A percentile compares a stretch with the other conserved stretches of the same genome.
phyloP scores from a whole-genome alignment of 2,888 invertebrate genomes.

The Drosophila helvetica region DNA sequence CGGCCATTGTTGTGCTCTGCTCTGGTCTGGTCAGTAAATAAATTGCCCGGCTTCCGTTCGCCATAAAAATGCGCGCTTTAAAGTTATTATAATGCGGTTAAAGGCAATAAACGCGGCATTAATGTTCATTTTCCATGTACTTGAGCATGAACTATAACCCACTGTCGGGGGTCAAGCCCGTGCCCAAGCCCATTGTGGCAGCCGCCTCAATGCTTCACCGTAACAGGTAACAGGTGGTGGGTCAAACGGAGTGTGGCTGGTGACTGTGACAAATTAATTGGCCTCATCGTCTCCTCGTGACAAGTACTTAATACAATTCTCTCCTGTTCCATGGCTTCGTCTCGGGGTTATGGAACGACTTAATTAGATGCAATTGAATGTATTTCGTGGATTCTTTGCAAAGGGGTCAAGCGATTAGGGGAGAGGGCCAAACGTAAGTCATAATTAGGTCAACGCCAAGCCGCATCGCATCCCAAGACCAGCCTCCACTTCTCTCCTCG shows the following conservation, averaged over 20 bases:
- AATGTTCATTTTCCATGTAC: slow-evolving; percentile 58
- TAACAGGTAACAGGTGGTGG: slow-evolving; percentile 26
- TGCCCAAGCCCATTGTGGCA: no score
- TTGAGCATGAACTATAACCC: slow-evolving; percentile 48
- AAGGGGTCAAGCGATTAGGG: neutral
- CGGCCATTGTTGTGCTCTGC: slow-evolving; percentile 53
- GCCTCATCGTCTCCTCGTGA: neutral
- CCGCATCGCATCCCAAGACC: neutral
- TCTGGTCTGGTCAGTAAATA: slow-evolving; percentile 55
- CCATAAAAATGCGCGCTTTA: slow-evolving; percentile 67
- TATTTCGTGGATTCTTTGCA: neutral
- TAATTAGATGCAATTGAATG: slow-evolving; percentile 9
- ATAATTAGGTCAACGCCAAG: slow-evolving; percentile 36
- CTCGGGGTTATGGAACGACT: neutral
- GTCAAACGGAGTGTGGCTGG: neutral
- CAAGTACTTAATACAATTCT: slow-evolving; percentile 11
- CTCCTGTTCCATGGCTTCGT: neutral
- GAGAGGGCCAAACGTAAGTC: slow-evolving; percentile 11
- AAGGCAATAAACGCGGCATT: slow-evolving; percentile 75
- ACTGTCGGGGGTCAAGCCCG: neutral
- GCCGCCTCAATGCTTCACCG: neutral
- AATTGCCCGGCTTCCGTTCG: slow-evolving; percentile 63
- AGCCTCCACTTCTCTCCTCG: neutral
- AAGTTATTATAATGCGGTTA: slow-evolving; percentile 79
- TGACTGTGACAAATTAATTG: slow-evolving; percentile 15